Base-by-base conservation (phyloP, 2,113 vertebrate genomes). In the Pica pica region DNA sequence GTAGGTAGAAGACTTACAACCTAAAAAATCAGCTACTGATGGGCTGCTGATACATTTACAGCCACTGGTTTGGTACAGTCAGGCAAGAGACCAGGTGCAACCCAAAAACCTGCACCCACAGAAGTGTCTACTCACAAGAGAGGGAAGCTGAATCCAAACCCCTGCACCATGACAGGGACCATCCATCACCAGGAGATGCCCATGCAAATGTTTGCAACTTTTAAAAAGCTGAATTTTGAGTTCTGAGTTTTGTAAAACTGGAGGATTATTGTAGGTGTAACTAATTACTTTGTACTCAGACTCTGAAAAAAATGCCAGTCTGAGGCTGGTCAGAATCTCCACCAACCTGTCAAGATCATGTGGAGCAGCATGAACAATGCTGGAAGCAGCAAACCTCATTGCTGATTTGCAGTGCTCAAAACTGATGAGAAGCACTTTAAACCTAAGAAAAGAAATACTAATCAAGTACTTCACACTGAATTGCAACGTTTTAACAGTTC, bases 81-180 rank as follows among this genome's bases (percentile, higher is more conserved):
- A 67, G 42, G 47, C 2, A 10, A 84, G 20, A 84, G 42, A 91
- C 5, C 47, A 65, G 8, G 10, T 24, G 7, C 23, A 87, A 71
- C 15, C 20, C 18, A 42, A 42, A 75, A 59, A 63, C 16, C 27
- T 39, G 30, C 39, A 23, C 22, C 53, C 30, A 33, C 18, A 55
- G 35, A 28, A 76, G 20, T 1, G 11, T 13, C 42, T 5, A 56
- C 28, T 8, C 24, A 27, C 23, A 59, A 7, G 18, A 70, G 9
- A 53, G 13, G 35, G 23, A 77, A 89, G 28, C 23, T 78, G 60
- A 84, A 77, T 42, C 18, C 33, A 53, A 47, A 24, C 2, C 8
- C 19, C 13, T 22, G 47, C 0, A 0, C 18, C 50, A 23, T 0
- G 3, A 35, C 28, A 47, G 21, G 13, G 30, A 68, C 39, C 13